Evolutionary conservation across 2,113 vertebrate genomes (phyloP).

Genomic region (Glaucomys volans): DNA sequence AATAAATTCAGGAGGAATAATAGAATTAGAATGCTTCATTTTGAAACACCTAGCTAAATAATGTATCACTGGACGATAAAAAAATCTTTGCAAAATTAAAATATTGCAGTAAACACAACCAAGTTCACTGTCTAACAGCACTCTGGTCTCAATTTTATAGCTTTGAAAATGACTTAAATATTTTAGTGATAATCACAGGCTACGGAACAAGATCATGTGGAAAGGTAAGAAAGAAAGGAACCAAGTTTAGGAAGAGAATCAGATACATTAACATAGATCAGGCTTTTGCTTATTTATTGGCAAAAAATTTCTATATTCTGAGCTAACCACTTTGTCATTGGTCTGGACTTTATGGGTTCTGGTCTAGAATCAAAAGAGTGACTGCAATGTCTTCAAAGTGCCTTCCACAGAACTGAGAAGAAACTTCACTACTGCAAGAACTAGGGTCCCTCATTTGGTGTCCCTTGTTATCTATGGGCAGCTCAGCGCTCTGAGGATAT

Average conservation of each 20-base stretch:
- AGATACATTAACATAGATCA: neutral
- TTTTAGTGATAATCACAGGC: neutral
- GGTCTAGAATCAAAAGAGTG: neutral
- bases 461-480: neutral
- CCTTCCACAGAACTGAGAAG: neutral
- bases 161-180: neutral
- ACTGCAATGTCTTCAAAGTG: neutral
- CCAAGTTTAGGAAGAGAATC: neutral
- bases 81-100: neutral
- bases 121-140: neutral
- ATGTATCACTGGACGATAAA: neutral
- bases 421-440: neutral
- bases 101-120: neutral
- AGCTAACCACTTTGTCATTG: neutral
- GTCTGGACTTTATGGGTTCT: neutral
- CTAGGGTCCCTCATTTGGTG: neutral
- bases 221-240: slow-evolving; percentile 17
- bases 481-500: neutral
- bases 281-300: neutral
- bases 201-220: neutral
- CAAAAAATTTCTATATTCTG: neutral
- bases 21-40: neutral
- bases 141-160: neutral
- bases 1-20: neutral
- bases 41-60: neutral